These are phyloP conservation scores for Nycticryphes semicollaris DNA, from an alignment of 2,113 vertebrate species.

Conservation along the genomic window DNA sequence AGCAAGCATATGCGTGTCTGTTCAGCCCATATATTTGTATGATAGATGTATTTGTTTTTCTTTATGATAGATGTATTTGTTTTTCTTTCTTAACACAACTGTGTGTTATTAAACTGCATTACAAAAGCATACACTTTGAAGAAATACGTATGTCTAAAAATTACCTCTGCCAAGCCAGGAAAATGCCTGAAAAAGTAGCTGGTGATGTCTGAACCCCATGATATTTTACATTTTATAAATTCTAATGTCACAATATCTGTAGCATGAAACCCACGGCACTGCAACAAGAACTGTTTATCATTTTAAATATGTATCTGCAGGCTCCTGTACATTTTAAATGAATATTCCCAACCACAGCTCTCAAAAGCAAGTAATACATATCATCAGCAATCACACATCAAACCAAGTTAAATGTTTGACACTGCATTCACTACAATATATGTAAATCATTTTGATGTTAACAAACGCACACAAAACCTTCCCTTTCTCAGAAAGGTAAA, in stretches of 20 bases:
- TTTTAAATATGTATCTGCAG: constrained; percentile 27
- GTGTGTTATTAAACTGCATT: neutral
- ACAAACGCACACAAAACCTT: constrained; percentile 32
- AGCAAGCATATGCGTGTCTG: neutral
- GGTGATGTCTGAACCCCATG: neutral
- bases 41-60: neutral
- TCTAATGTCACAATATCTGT: neutral
- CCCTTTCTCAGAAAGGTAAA: constrained; percentile 9
- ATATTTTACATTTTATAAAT: neutral
- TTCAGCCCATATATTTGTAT: neutral
- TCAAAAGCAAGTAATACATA: neutral
- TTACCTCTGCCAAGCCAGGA: neutral
- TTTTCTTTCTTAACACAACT: neutral
- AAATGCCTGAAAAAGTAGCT: neutral
- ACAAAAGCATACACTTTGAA: neutral
- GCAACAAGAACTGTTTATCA: neutral
- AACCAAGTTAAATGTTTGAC: constrained; percentile 48
- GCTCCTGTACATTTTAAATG: constrained; percentile 44
- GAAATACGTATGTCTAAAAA: neutral
- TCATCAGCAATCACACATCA: constrained; percentile 28
- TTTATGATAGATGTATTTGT: neutral
- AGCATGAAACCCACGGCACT: neutral
- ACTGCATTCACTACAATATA: neutral
- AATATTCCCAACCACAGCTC: constrained; percentile 17
- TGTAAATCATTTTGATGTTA: constrained; percentile 36